Base-by-base conservation (phyloP, 2,113 vertebrate genomes). In the Sinocyclocheilus anshuiensis region DNA sequence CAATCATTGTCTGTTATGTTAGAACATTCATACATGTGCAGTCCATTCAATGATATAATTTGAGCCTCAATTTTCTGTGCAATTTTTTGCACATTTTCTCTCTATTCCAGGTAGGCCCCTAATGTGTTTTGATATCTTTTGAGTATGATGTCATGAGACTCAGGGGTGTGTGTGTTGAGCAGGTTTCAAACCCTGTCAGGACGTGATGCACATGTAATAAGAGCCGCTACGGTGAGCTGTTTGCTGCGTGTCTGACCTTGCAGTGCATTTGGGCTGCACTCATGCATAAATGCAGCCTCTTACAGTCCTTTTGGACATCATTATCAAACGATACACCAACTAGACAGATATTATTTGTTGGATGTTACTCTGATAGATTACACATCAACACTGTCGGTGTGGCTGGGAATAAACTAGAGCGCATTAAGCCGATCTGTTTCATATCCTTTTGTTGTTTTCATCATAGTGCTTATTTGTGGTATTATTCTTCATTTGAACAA, bases 171-270 rank as follows among this genome's bases (percentile, higher is more conserved):
- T 77, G 78, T 72, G 50, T 79, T 53, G 72, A 77, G 20, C 33
- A 36, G 16, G 77, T 71, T 76, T 26, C 72, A 87, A 79, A 84
- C 83, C 85, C 83, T 87, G 61, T 75, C 6, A 15, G 75, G 39
- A 82, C 78, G 61, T 55, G 61, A 65, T 20, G 45, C 84, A 63
- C 63, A 76, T 88, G 84, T 55, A 79, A 65, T 20, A 76, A 86
- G 65, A 78, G 75, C 50, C 26, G 6, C 67, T 88, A 84, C 20
- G 39, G 50, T 22, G 72, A 78, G 77, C 69, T 84, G 67, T 67
- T 89, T 61, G 77, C 87, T 74, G 77, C 57, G 59, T 75, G 74
- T 85, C 85, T 88, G 89, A 90, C 89, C 87, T 90, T 87, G 85
- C 78, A 78, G 81, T 75, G 77, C 55, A 78, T 88, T 81, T 88